Evolutionary conservation across 2,797 vertebrate species (phyloP), one percentile per base, ranked within the genome.

Genomic region (Pangasius djambal): DNA sequence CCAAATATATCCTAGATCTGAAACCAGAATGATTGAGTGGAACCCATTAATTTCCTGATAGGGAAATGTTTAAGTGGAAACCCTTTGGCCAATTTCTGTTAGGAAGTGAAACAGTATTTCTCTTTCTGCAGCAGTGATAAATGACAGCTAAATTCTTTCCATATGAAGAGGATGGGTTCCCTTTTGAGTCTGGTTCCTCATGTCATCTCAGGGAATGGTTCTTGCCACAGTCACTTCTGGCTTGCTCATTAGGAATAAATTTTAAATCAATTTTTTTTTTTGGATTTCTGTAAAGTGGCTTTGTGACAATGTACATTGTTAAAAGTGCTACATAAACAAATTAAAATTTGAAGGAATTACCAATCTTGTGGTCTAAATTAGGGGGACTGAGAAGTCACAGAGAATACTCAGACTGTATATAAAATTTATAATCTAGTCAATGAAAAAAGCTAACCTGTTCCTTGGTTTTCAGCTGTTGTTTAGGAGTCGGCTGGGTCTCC

Each of bases 401-500:
- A 59, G 78, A 55, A 81, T 50, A 50, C 13, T 50, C 25, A 16
- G 74, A 52, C n/a, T 57, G 2, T 12, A 22, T 57, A 81, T 12
- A 22, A 34, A 10, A 81, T 57, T 1, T 57, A 52, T 52, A 9
- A 55, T 78, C 37, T 22, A n/a, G 5, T 77, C 12, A n/a, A 50
- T 77, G 4, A 9, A 63, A 63, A 63, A 63, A 44, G 2, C 59
- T 25, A 65, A 83, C 82, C 82, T 65, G 13, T 48, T 65, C 40
- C 25, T 81, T 74, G 72, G 72, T 25, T 74, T 55, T 82, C 10
- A 15, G 82, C 57, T 48, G 81, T 63, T 48, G 59, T 61, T 61
- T 40, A 44, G 37, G 25, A 40, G 48, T 63, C 65, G 34, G 75
- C 69, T 85, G 50, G 31, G 52, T 87, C 40, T 83, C 86, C 31